phyloP scores from a whole-genome alignment of 2,888 invertebrate species.

The Cotesia congregata region DNA sequence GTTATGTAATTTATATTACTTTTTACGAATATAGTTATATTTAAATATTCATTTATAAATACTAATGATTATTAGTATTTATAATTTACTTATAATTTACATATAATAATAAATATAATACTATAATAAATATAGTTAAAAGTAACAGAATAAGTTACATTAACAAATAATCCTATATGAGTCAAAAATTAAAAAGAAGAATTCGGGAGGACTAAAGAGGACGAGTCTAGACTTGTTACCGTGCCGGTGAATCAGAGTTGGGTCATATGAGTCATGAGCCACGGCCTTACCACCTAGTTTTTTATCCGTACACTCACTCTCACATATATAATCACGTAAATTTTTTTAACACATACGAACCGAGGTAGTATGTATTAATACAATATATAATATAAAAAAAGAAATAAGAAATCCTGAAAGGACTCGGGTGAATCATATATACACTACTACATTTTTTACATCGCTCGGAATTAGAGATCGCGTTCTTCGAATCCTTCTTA shows the following conservation, averaged over 20 bases:
- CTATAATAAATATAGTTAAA: too few relatives aligned
- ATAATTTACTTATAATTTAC: too few relatives aligned
- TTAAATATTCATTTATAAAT: too few relatives aligned
- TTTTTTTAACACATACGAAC: not conserved
- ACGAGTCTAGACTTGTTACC: constrained; percentile 43
- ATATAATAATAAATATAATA: too few relatives aligned
- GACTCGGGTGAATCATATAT: constrained; percentile 54
- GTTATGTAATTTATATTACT: too few relatives aligned
- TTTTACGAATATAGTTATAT: too few relatives aligned
- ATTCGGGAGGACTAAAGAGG: constrained; percentile 13
- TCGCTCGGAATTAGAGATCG: constrained; percentile 47
- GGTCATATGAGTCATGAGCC: constrained; percentile 51
- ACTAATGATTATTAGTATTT: too few relatives aligned
- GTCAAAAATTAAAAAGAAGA: constrained; percentile 5
- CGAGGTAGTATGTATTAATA: not conserved
- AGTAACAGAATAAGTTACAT: too few relatives aligned
- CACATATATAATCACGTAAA: not conserved
- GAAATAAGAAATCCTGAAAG: constrained; percentile 50
- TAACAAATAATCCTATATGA: too few relatives aligned
- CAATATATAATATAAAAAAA: not conserved
- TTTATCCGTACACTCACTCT: constrained; percentile 11
- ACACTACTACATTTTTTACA: constrained; percentile 45
- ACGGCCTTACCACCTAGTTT: constrained; percentile 2
- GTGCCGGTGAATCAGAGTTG: constrained; percentile 56
- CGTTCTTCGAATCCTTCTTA: constrained; percentile 43